Base-by-base conservation (phyloP, 2,797 vertebrate species). In the Peromyscus melanophrys region DNA sequence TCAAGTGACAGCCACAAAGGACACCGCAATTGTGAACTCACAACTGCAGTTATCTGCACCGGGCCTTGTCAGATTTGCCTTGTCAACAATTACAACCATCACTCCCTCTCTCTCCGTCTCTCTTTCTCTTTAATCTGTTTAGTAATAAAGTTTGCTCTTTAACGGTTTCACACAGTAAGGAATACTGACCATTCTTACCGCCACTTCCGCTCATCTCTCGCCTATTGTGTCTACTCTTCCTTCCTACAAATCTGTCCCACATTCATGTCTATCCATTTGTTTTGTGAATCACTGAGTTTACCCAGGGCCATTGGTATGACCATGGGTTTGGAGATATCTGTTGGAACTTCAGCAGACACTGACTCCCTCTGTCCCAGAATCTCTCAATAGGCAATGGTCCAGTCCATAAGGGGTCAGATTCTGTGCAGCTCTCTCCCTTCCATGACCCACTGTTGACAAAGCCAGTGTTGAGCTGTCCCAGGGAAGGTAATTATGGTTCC, bases 181-280 rank as follows among this genome's bases (percentile, higher is more conserved):
- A 52, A 17, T 11, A 3, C 21, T 87, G 34, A 55, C 1, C 2
- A 3, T 55, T 71, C 9, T 17, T 40, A 11, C 2, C 7, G 0
- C 14, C 25, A 11, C 14, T 34, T 5, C 25, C 7, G 3, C 65
- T 71, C 49, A 19, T 71, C 16, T 25, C 17, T 19, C 43, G 2
- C 7, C 25, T 57, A 0, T 52, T 67, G 19, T 49, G 31, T 14
- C 21, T 17, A 10, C 4, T 29, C 23, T 40, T 55, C 31, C 46
- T 52, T 52, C 23, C 13, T 52, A 17, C 13, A 11, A 11, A 52
- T 55, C 23, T 19, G 55, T 16, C 46, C 17, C 13, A 71, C 34
- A 23, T 69, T 87, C 65, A n/a, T 46, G 16, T 21, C 19, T 67
- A 2, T 43, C 37, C 27, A 16, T 25, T 46, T 46, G 63, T 85